Percentiles rank a stretch among this genome's conserved stretches.
These are phyloP conservation scores for Tenualosa ilisha DNA, from an alignment of 2,797 vertebrate species.

Conservation along the genomic window DNA sequence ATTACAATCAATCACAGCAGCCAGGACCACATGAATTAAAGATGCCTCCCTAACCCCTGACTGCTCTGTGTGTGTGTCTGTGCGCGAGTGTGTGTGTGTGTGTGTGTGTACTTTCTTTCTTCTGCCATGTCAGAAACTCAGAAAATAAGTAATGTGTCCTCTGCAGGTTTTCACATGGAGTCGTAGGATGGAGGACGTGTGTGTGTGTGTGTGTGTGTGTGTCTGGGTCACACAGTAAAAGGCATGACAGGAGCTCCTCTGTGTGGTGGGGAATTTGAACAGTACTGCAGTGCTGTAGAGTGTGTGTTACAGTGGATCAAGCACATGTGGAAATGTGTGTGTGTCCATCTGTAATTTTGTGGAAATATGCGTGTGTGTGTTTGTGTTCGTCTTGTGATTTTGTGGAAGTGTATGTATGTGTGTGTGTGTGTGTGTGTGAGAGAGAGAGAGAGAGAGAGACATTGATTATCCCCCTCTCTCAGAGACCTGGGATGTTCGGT, in stretches of 20 bases:
- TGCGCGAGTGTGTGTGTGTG: constrained; percentile 49
- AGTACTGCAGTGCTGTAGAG: too few species aligned
- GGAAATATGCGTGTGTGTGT: not conserved
- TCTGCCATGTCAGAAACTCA: constrained; percentile 54
- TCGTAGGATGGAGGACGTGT: not conserved
- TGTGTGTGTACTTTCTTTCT: constrained; percentile 35
- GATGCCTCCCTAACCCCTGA: constrained; percentile 42
- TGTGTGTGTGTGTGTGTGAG: not conserved
- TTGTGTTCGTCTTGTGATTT: not conserved
- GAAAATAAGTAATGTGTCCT: not conserved
- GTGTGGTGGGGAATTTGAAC: not conserved
- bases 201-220: constrained; percentile 1
- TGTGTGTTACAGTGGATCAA: not conserved
- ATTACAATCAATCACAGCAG: constrained; percentile 61
- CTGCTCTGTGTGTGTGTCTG: constrained; percentile 11
- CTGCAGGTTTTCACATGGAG: not conserved
- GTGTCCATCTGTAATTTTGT: not conserved
- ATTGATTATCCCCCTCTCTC: too few species aligned
- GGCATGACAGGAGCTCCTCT: not conserved
- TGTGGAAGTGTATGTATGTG: not conserved
- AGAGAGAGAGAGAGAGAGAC: too few species aligned
- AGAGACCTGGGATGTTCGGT: constrained; percentile 14
- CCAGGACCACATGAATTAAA: constrained; percentile 53
- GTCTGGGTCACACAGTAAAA: not conserved
- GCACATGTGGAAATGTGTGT: constrained; percentile 8